These are phyloP conservation scores for Diachasma alloeum DNA, from an alignment of 1,140 invertebrate genomes.

Conservation along the genomic window DNA sequence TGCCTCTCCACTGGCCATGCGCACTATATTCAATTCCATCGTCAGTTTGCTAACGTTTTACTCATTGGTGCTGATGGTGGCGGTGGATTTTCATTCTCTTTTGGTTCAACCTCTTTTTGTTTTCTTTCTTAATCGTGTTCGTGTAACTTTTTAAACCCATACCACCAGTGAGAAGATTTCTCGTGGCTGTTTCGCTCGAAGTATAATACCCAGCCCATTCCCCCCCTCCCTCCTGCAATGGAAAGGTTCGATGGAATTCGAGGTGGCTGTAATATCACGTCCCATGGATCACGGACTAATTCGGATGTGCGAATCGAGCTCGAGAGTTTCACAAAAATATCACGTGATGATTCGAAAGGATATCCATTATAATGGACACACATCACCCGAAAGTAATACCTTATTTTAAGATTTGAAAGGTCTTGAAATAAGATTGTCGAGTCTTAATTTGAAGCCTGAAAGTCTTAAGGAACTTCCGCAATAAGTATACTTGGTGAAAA, in stretches of 20 bases:
- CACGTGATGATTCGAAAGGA: too few species aligned
- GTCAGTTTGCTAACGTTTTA: conserved; percentile 38
- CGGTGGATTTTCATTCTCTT: not conserved
- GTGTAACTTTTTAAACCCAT: conserved; percentile 4
- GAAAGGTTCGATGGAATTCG: conserved; percentile 20
- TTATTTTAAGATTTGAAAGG: too few species aligned
- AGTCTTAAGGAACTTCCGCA: too few species aligned
- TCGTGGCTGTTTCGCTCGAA: not conserved
- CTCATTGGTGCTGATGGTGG: conserved; percentile 5
- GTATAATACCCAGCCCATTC: conserved; percentile 19
- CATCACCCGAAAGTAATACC: too few species aligned
- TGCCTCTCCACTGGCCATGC: conserved; percentile 11
- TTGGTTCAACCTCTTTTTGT: conserved; percentile 6
- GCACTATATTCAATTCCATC: conserved; percentile 44
- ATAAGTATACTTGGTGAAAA: too few species aligned
- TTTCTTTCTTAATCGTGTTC: conserved; percentile 4
- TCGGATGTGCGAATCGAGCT: conserved; percentile 22
- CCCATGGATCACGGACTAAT: conserved; percentile 33
- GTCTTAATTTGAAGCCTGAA: too few species aligned
- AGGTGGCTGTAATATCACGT: conserved; percentile 22
- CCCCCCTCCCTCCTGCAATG: not conserved
- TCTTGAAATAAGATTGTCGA: too few species aligned
- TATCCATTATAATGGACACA: too few species aligned
- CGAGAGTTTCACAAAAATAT: too few species aligned
- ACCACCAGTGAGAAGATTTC: conserved; percentile 12